These are phyloP conservation scores for Geopemphigus sp. DNA, from an alignment of 1,140 invertebrate genomes.

Conservation along the genomic window DNA sequence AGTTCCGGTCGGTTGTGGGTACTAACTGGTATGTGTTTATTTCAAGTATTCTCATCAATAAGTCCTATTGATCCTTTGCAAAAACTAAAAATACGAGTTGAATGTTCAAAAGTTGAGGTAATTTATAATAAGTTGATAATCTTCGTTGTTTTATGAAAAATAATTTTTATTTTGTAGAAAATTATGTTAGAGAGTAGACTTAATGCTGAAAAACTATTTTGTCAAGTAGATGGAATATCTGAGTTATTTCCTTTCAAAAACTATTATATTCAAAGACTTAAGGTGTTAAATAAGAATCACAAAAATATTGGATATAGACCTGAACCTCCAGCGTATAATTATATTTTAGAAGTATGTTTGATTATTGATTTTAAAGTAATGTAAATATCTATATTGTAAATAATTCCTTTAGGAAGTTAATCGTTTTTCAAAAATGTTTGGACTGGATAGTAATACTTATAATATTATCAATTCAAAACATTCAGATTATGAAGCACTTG, in stretches of 20 bases:
- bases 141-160: neutral
- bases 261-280: neutral
- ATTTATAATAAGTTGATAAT: neutral
- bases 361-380: neutral
- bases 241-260: slow-evolving; percentile 8
- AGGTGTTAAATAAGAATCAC: neutral
- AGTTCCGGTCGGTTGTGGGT: slow-evolving; percentile 31
- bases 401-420: slow-evolving; percentile 12
- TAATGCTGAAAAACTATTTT: slow-evolving; percentile 21
- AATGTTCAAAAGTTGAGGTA: slow-evolving; percentile 13
- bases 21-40: slow-evolving; percentile 27
- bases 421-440: slow-evolving; percentile 38
- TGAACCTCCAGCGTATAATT: slow-evolving; percentile 10
- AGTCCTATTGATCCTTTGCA: slow-evolving; percentile 31
- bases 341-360: slow-evolving; percentile 31
- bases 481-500: neutral
- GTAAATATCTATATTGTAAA: neutral
- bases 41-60: slow-evolving; percentile 13
- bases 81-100: slow-evolving; percentile 6
- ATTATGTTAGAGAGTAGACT: slow-evolving; percentile 9
- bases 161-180: slow-evolving; percentile 5
- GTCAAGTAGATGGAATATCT: slow-evolving; percentile 9
- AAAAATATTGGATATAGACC: slow-evolving; percentile 16
- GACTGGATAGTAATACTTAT: slow-evolving; percentile 34
- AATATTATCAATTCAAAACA: slow-evolving; percentile 1